phyloP scores from a whole-genome alignment of 30 jellyfish, hydroid and myxozoan genomes.

The Cassiopea xamachana region DNA sequence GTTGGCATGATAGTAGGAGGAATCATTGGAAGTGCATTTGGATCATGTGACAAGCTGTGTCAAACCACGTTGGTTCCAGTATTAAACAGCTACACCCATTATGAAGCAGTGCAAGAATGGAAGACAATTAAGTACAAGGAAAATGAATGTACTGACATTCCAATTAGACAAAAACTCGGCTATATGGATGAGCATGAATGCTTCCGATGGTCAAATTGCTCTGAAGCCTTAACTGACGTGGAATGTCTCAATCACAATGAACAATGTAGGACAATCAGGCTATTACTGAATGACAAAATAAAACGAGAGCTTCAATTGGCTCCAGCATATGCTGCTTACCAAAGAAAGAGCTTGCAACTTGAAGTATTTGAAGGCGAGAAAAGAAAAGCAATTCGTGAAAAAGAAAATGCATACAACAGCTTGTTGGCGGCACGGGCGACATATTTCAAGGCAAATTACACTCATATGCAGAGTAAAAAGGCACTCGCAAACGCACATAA shows the following conservation, averaged over 20 bases:
- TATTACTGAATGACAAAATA: conserved; percentile 21
- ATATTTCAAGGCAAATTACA: conserved; percentile 15
- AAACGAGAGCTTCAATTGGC: not conserved
- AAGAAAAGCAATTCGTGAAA: conserved; percentile 15
- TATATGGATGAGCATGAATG: conserved; percentile 49
- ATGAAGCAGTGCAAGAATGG: conserved; percentile 11
- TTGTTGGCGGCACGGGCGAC: conserved; percentile 19
- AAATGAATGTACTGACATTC: conserved; percentile 38
- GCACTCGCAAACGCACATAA: conserved; percentile 46
- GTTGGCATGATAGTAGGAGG: conserved; percentile 77
- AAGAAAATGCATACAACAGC: conserved; percentile 22
- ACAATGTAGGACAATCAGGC: conserved; percentile 25
- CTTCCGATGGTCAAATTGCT: conserved; percentile 54
- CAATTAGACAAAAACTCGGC: conserved; percentile 40
- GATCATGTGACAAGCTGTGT: conserved; percentile 62
- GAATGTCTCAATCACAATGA: conserved; percentile 50
- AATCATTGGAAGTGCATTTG: conserved; percentile 67
- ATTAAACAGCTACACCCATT: conserved; percentile 11
- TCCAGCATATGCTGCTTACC: conserved; percentile 28
- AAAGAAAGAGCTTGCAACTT: conserved; percentile 14
- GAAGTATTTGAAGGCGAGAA: conserved; percentile 19
- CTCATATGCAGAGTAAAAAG: not conserved
- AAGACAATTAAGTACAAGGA: conserved; percentile 28
- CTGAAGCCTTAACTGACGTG: conserved; percentile 23
- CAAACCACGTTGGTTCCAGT: conserved; percentile 28